phyloP scores from a whole-genome alignment of 1,140 invertebrate genomes.

The Dufourea novaeangliae region DNA sequence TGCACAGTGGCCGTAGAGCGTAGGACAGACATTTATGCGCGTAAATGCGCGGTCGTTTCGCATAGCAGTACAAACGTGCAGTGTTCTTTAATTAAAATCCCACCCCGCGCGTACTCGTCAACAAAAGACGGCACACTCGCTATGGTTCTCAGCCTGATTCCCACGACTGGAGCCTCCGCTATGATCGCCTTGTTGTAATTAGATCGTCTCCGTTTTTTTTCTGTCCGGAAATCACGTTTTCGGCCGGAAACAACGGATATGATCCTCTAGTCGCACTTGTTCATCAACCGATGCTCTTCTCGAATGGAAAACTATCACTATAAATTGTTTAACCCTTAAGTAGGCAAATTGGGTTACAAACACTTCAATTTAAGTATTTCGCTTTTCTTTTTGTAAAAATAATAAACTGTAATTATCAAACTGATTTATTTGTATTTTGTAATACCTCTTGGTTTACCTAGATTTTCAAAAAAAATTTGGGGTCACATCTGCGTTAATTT shows the following conservation, averaged over 20 bases:
- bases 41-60: conserved; percentile 31
- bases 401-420: too few species aligned
- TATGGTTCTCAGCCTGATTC: conserved; percentile 73
- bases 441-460: too few species aligned
- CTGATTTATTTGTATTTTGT: too few species aligned
- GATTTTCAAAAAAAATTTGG: too few species aligned
- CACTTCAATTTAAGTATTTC: too few species aligned
- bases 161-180: conserved; percentile 70
- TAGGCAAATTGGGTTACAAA: too few species aligned
- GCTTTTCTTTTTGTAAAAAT: too few species aligned
- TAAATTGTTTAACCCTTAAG: background rate
- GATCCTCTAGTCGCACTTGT: background rate
- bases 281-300: background rate
- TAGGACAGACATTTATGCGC: conserved; percentile 23
- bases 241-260: background rate
- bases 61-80: conserved; percentile 31
- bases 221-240: conserved; percentile 4
- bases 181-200: conserved; percentile 71
- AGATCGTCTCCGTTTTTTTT: conserved; percentile 17
- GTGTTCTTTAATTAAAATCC: conserved; percentile 68
- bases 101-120: conserved; percentile 42
- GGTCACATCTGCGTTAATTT: too few species aligned
- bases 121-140: conserved; percentile 54
- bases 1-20: background rate
- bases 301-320: background rate